phyloP scores from a whole-genome alignment of 2,797 vertebrate species.

The Galago senegalensis region DNA sequence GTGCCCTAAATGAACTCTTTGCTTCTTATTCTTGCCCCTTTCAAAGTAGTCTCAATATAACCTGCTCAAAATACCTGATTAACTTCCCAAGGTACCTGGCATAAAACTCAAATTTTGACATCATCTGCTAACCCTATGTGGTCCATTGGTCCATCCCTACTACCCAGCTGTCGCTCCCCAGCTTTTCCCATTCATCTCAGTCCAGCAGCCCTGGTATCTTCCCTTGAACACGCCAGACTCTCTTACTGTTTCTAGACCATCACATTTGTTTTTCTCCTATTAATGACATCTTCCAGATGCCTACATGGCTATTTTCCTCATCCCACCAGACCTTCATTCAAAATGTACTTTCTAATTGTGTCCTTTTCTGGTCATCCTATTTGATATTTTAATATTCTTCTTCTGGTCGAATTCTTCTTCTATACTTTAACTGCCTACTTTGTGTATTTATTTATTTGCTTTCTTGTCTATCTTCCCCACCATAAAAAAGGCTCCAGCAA shows the following conservation, averaged over 20 bases:
- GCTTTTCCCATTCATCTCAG: background rate
- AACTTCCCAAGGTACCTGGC: background rate
- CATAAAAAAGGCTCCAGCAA: background rate
- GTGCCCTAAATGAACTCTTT: background rate
- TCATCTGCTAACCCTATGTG: background rate
- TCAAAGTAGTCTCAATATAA: background rate
- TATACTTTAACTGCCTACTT: background rate
- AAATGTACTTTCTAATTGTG: background rate
- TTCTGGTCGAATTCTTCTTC: background rate
- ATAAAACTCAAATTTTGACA: background rate
- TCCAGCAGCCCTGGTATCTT: background rate
- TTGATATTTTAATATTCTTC: background rate
- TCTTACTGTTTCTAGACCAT: background rate
- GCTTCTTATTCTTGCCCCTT: background rate
- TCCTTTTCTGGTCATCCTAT: background rate
- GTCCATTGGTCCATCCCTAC: accelerated
- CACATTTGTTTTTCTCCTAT: background rate
- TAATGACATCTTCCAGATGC: background rate
- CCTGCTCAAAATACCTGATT: background rate
- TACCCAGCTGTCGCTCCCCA: accelerated
- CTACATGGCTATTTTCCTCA: background rate
- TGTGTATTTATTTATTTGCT: background rate
- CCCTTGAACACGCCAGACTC: background rate
- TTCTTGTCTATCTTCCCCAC: background rate
- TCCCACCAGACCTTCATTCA: background rate